Evolutionary conservation across 1,140 invertebrate genomes (phyloP).

Genomic region (Temnothorax nylanderi): DNA sequence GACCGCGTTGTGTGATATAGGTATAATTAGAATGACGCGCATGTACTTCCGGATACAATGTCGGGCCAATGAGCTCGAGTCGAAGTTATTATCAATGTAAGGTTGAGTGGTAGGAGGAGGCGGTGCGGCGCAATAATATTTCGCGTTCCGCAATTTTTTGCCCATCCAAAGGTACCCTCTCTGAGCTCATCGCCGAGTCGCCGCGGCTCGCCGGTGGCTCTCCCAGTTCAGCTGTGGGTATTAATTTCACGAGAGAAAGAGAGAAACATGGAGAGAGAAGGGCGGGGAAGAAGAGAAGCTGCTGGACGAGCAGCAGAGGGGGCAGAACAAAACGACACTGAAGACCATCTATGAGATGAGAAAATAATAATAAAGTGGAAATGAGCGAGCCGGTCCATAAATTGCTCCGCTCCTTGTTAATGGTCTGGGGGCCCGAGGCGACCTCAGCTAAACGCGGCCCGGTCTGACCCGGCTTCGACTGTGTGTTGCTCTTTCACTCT

Average conservation of each 20-base stretch:
- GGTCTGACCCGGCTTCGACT: slow-evolving; percentile 81
- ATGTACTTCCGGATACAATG: slow-evolving; percentile 24
- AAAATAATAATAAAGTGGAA: slow-evolving; percentile 86
- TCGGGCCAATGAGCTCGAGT: background rate
- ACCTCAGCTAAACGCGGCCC: slow-evolving; percentile 84
- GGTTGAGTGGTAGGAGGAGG: slow-evolving; percentile 30
- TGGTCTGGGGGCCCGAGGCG: slow-evolving; percentile 83
- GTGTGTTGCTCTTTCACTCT: slow-evolving; percentile 53
- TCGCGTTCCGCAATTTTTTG: slow-evolving; percentile 75
- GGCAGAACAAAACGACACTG: slow-evolving; percentile 78
- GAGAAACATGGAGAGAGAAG: slow-evolving; percentile 64
- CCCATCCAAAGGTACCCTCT: slow-evolving; percentile 62
- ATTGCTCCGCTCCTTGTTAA: slow-evolving; percentile 86
- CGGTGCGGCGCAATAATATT: slow-evolving; percentile 70
- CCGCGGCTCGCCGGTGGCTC: slow-evolving; percentile 65
- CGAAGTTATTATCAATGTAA: slow-evolving; percentile 63
- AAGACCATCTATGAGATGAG: slow-evolving; percentile 85
- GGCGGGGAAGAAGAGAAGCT: slow-evolving; percentile 59
- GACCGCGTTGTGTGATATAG: background rate
- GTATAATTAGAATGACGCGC: slow-evolving; percentile 8
- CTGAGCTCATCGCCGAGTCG: slow-evolving; percentile 69
- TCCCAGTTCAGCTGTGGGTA: slow-evolving; percentile 73
- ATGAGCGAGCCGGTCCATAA: slow-evolving; percentile 85
- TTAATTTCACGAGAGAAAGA: slow-evolving; percentile 76
- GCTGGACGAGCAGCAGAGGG: slow-evolving; percentile 59